These are phyloP conservation scores for Nomada ruficornis DNA, from an alignment of 2,888 invertebrate genomes.

Conservation along the genomic window DNA sequence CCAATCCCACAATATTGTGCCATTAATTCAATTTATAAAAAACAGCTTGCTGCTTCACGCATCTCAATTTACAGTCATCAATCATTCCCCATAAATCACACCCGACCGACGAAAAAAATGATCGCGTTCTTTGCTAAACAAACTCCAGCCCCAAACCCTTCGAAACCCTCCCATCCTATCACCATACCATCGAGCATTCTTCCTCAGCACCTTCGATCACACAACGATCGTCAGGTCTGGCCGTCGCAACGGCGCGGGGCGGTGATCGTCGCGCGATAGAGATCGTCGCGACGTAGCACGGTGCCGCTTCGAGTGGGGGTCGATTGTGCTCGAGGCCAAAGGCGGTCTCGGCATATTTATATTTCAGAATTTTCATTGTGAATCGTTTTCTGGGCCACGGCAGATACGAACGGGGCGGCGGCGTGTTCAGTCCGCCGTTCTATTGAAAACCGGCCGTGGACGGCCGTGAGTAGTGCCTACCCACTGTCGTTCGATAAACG, in stretches of 20 bases:
- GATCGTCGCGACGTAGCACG: constrained; percentile 22
- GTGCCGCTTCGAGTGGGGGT: neutral
- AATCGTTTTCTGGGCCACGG: constrained; percentile 63
- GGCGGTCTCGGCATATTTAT: constrained; percentile 58
- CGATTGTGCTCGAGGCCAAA: constrained; percentile 37
- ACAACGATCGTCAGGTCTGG: neutral
- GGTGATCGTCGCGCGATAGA: constrained; percentile 11
- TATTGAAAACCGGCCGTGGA: constrained; percentile 59
- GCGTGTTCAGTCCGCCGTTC: constrained; percentile 33
- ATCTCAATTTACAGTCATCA: too few relatives aligned
- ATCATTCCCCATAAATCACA: too few relatives aligned
- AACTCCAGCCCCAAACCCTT: neutral
- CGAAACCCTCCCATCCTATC: too few relatives aligned
- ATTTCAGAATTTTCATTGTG: constrained; percentile 67
- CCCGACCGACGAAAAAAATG: too few relatives aligned
- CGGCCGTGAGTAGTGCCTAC: constrained; percentile 59
- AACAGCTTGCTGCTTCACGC: too few relatives aligned
- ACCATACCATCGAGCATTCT: neutral
- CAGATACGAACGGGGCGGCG: constrained; percentile 24
- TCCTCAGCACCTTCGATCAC: neutral
- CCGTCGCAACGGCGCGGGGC: too few relatives aligned
- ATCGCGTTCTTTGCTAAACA: neutral
- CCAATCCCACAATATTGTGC: too few relatives aligned
- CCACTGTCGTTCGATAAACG: constrained; percentile 69
- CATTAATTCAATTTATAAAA: too few relatives aligned